phyloP scores from a whole-genome alignment of 1,140 invertebrate species.

The Tachypleus tridentatus region DNA sequence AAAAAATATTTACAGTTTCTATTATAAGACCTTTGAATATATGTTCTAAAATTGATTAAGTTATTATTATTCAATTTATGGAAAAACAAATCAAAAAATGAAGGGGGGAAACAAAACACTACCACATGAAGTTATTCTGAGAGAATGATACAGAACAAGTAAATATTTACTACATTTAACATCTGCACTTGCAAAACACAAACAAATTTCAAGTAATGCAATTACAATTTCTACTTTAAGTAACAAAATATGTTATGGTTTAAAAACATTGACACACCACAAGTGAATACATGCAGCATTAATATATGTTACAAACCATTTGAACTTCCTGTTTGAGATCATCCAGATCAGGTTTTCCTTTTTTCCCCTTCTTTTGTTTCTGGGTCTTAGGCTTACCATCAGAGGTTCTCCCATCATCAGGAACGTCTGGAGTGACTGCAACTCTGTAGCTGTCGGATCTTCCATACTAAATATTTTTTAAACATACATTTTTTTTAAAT shows the following conservation, averaged over 20 bases:
- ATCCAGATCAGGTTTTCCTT: constrained; percentile 52
- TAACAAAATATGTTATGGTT: constrained; percentile 2
- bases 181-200: background rate
- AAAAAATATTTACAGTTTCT: background rate
- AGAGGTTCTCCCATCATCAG: constrained; percentile 85
- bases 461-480: constrained; percentile 5
- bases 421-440: constrained; percentile 71
- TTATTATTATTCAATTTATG: background rate
- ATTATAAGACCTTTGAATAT: background rate
- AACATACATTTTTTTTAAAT: too few species aligned
- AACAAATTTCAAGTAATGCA: background rate
- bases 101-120: background rate
- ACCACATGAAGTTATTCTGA: background rate
- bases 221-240: constrained; percentile 1
- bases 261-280: background rate
- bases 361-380: constrained; percentile 13
- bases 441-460: constrained; percentile 76
- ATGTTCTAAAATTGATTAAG: background rate
- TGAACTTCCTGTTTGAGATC: constrained; percentile 97
- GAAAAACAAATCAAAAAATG: background rate
- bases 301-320: constrained; percentile 44
- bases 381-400: constrained; percentile 56
- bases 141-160: background rate
- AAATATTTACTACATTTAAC: background rate
- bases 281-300: too few species aligned